Evolutionary conservation across 2,888 invertebrate species (phyloP).

Genomic region (Timema cristinae): DNA sequence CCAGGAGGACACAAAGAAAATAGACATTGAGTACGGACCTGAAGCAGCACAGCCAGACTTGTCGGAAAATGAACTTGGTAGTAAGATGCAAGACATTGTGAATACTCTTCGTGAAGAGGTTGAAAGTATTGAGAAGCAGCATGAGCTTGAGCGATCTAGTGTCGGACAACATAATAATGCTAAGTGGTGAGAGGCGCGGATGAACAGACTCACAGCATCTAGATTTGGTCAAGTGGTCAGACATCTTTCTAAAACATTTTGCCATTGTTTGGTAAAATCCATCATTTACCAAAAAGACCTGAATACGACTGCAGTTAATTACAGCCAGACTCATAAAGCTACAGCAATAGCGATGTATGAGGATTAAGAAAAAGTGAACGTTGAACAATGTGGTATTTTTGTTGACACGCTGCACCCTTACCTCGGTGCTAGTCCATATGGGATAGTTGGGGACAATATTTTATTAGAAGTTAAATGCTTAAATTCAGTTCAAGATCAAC

Average conservation of each 20-base stretch:
- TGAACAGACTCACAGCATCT: slow-evolving; percentile 16
- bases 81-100: slow-evolving; percentile 10
- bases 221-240: background rate
- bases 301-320: slow-evolving; percentile 2
- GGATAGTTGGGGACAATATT: background rate
- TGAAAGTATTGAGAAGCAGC: background rate
- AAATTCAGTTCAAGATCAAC: background rate
- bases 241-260: background rate
- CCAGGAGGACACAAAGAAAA: background rate
- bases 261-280: slow-evolving; percentile 6
- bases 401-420: background rate
- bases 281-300: slow-evolving; percentile 7
- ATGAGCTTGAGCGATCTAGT: background rate
- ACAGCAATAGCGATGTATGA: background rate
- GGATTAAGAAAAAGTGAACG: background rate
- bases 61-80: background rate
- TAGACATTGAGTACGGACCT: slow-evolving; percentile 23
- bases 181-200: slow-evolving; percentile 20
- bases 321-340: background rate
- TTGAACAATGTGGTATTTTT: background rate
- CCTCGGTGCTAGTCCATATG: background rate
- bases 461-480: slow-evolving; percentile 2
- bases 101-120: slow-evolving; percentile 3
- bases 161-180: background rate
- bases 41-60: slow-evolving; percentile 22